phyloP scores from a whole-genome alignment of 1,140 invertebrate species.

The Drosophila sucinea region DNA sequence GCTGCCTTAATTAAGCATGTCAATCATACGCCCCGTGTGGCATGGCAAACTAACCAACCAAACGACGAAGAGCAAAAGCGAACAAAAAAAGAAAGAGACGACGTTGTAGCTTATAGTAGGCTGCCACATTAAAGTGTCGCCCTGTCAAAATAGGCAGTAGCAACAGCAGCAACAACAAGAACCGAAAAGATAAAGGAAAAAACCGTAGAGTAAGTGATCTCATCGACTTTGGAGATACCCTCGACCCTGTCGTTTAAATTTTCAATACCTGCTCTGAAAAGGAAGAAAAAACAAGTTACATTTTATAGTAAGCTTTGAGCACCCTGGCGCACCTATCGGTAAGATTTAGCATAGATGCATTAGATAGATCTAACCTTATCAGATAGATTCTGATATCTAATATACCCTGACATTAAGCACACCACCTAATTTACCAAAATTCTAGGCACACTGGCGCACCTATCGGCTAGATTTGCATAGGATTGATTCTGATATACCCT shows the following conservation, averaged over 20 bases:
- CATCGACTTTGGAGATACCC: neutral
- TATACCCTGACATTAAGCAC: too few relatives aligned
- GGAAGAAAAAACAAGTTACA: too few relatives aligned
- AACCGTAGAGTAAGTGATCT: neutral
- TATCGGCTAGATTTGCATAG: too few relatives aligned
- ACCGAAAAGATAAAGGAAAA: slow-evolving; percentile 2
- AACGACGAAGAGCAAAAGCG: slow-evolving; percentile 21
- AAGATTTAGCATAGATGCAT: too few relatives aligned
- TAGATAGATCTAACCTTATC: too few relatives aligned
- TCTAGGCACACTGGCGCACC: too few relatives aligned
- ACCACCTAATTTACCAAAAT: too few relatives aligned
- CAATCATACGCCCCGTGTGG: slow-evolving; percentile 73
- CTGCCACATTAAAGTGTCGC: slow-evolving; percentile 68
- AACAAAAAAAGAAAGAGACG: slow-evolving; percentile 27
- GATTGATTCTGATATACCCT: neutral
- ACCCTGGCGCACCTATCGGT: too few relatives aligned
- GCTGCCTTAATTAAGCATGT: slow-evolving; percentile 66
- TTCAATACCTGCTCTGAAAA: too few relatives aligned
- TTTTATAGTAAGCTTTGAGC: too few relatives aligned
- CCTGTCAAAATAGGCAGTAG: slow-evolving; percentile 54
- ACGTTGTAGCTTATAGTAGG: slow-evolving; percentile 41
- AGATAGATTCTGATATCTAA: too few relatives aligned
- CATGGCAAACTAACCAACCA: slow-evolving; percentile 16
- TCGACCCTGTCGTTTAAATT: neutral
- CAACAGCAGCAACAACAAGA: slow-evolving; percentile 10